Conservation (phyloP, 2,113 vertebrate genomes). For the Cepphus grylle region DNA sequence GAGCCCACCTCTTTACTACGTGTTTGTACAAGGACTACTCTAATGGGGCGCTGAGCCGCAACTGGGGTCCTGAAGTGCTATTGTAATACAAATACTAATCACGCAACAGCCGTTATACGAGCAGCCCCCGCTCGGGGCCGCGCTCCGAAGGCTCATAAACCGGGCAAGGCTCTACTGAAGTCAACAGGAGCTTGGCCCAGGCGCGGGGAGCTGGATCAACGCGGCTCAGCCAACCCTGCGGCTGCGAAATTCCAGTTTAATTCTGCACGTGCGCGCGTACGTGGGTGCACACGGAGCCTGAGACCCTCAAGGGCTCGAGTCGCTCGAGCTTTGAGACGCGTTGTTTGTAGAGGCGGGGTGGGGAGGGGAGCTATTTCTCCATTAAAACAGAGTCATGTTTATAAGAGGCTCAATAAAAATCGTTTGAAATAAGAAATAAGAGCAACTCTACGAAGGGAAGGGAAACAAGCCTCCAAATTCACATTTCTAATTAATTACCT, state of each 20-base stretch:
- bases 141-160: background rate
- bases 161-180: background rate
- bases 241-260: background rate
- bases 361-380: background rate
- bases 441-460: background rate
- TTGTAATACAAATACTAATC: background rate
- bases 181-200: background rate
- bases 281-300: fast-evolving
- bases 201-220: background rate
- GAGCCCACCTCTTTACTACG: background rate
- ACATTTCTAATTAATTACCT: constrained; percentile 12
- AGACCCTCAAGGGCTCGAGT: fast-evolving
- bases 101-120: background rate
- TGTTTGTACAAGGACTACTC: constrained; percentile 8
- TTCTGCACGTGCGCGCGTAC: background rate
- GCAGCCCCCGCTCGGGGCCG: background rate
- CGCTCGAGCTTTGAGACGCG: background rate
- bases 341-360: background rate
- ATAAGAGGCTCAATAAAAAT: background rate
- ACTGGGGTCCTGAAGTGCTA: background rate
- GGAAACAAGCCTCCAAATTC: constrained; percentile 7
- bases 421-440: background rate
- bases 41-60: constrained; percentile 12
- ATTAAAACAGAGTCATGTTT: background rate
- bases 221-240: background rate